These are phyloP conservation scores for Monomorium pharaonis DNA, from an alignment of 1,140 invertebrate genomes.

Conservation along the genomic window DNA sequence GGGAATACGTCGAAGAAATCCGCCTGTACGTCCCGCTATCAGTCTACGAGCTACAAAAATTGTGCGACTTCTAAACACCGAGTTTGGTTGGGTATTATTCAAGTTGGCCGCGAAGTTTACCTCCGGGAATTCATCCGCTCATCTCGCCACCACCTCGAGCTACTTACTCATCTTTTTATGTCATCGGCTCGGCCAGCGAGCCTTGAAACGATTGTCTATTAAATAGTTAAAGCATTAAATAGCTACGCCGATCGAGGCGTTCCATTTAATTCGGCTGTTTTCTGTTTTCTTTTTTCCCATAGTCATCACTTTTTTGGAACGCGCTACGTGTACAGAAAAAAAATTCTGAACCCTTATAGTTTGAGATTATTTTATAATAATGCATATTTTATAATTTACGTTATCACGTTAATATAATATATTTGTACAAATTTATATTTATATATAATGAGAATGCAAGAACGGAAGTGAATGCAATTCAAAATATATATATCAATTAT, in stretches of 20 bases:
- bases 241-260: constrained; percentile 18
- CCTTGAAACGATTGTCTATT: constrained; percentile 61
- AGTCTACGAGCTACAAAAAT: constrained; percentile 79
- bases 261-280: neutral
- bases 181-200: constrained; percentile 78
- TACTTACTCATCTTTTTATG: constrained; percentile 31
- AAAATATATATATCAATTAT: neutral
- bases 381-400: neutral
- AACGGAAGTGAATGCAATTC: neutral
- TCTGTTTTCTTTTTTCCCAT: neutral
- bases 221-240: constrained; percentile 50
- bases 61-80: constrained; percentile 76
- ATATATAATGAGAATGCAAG: neutral
- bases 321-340: neutral
- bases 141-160: constrained; percentile 25
- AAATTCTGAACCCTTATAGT: neutral
- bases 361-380: neutral
- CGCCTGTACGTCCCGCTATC: constrained; percentile 46
- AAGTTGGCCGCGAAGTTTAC: constrained; percentile 60
- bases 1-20: constrained; percentile 48
- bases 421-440: neutral
- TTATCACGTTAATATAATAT: neutral
- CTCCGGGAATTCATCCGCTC: constrained; percentile 37
- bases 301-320: neutral
- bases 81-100: constrained; percentile 60